Conservation (phyloP, 2,113 vertebrate species). For the Heliornis fulica region DNA sequence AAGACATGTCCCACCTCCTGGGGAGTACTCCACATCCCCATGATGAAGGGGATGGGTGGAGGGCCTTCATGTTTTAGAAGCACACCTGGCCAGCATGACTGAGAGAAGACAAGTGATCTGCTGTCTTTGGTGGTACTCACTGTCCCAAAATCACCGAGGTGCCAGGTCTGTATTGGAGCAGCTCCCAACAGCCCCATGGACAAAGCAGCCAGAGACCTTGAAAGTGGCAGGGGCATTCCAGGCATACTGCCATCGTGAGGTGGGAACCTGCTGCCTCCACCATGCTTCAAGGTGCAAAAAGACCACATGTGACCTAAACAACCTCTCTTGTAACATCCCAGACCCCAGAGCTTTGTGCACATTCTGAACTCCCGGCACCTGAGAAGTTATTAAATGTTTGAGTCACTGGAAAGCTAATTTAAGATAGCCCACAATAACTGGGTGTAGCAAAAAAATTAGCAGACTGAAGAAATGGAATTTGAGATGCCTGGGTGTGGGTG, state of each 20-base stretch:
- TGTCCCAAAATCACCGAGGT: background rate
- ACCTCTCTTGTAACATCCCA: background rate
- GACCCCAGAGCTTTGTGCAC: background rate
- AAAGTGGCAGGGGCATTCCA: background rate
- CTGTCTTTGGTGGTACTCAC: background rate
- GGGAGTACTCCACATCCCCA: background rate
- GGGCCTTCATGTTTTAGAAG: background rate
- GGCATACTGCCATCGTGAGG: accelerated
- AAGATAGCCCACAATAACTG: background rate
- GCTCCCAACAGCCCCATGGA: background rate
- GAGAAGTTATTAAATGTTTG: background rate
- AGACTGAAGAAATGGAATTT: background rate
- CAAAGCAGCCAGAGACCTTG: background rate
- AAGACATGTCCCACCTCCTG: background rate
- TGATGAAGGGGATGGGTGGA: background rate
- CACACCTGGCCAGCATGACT: background rate
- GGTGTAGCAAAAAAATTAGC: background rate
- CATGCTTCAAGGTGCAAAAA: background rate
- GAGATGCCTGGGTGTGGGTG: background rate
- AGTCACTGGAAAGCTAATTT: background rate
- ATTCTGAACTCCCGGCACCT: background rate
- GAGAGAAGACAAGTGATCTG: background rate
- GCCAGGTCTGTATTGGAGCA: background rate
- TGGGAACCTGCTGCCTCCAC: background rate
- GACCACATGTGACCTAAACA: background rate